phyloP scores from a whole-genome alignment of 2,888 invertebrate species.

The Chymomyza caudatula region DNA sequence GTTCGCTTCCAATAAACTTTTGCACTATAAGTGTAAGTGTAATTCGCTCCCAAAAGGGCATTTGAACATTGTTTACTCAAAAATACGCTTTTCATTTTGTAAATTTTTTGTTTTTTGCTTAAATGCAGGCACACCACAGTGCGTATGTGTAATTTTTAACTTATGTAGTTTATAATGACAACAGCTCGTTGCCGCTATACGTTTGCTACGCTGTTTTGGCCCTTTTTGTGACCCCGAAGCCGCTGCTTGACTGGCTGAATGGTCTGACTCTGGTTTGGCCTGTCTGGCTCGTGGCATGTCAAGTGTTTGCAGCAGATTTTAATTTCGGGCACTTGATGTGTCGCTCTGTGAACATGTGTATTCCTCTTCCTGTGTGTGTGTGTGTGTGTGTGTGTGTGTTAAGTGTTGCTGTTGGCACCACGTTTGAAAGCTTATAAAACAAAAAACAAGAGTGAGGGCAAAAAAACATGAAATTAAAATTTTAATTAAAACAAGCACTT shows the following conservation, averaged over 20 bases:
- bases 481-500: constrained; percentile 68
- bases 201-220: not conserved
- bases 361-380: not conserved
- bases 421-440: constrained; percentile 2
- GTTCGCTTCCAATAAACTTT: no score
- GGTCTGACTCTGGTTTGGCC: not conserved
- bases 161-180: constrained; percentile 47
- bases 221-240: constrained; percentile 3
- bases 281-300: constrained; percentile 6
- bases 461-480: constrained; percentile 59
- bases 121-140: constrained; percentile 30
- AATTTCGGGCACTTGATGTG: constrained; percentile 62
- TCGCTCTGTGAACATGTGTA: not conserved
- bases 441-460: constrained; percentile 3
- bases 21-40: no score
- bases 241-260: not conserved
- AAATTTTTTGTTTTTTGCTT: constrained; percentile 8
- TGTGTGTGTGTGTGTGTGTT: not conserved
- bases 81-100: not conserved
- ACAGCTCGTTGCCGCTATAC: constrained; percentile 18
- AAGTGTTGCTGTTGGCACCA: not conserved
- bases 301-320: constrained; percentile 51
- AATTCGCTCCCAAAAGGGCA: not conserved
- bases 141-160: constrained; percentile 69
- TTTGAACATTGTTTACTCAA: not conserved